Evolutionary conservation across 2,113 vertebrate species (phyloP), one percentile per base, ranked within the genome.

Genomic region (Callaeas wilsoni): DNA sequence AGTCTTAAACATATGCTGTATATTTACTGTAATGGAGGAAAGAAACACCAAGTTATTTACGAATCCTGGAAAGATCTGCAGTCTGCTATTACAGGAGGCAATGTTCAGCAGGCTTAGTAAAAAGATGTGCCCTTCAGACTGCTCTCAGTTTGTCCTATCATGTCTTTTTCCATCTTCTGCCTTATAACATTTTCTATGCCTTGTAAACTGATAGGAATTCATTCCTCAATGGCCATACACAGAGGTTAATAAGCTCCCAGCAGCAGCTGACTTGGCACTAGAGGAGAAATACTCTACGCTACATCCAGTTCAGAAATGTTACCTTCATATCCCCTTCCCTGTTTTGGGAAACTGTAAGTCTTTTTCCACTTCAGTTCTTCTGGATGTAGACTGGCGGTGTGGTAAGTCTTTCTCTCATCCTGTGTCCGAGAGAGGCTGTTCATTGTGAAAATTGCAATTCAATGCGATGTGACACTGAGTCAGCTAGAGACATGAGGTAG

Each of bases 221-320:
- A 92, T 93, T 94, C 52, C 83, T 95, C 80, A 89, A 2, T 96
- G 89, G 91, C 89, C 73, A 77, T 75, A 91, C 71, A 70, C 87
- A 90, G 91, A 94, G 95, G 93, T 95, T 93, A 96, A 95, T 92
- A 94, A 95, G 80, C 80, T 97, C 64, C 64, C 52, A 90, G 83
- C 80, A 94, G 80, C 83, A 94, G 94, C 95, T 96, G 96, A 97
- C 89, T 93, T 95, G 56, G 86, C 94, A 95, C 33, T 59, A 67
- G 76, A 55, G 52, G 65, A 96, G 73, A 95, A 97, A 94, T 92
- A 89, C 56, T 94, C 64, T 67, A 26, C 1, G 10, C 50, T 81
- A 55, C 39, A 63, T 29, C 73, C 80, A 78, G 27, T 68, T 94
- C 56, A 78, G 84, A 94, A 90, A 63, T 47, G 80, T 89, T 95